Conservation (phyloP, 2,888 invertebrate species). For the Carabus problematicus region DNA sequence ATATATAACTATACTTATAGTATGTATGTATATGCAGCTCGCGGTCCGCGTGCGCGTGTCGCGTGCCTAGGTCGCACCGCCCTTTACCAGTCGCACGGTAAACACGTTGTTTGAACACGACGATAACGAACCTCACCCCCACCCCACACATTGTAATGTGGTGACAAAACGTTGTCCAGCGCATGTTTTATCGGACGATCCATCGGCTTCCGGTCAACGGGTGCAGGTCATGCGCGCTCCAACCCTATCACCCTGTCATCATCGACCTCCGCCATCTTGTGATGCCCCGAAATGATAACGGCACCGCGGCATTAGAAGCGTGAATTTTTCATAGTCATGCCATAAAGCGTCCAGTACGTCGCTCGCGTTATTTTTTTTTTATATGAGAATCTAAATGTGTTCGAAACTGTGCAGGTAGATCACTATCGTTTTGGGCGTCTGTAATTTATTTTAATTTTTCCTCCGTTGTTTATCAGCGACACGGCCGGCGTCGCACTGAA, state of each 20-base stretch:
- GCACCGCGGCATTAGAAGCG: slow-evolving; percentile 36
- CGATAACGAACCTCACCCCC: not conserved
- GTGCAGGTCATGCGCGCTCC: no score
- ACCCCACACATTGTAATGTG: no score
- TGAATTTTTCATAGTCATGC: slow-evolving; percentile 48
- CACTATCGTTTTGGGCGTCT: slow-evolving; percentile 8
- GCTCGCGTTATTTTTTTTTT: slow-evolving; percentile 12
- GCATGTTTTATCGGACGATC: not conserved
- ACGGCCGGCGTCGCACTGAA: not conserved
- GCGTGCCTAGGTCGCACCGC: slow-evolving; percentile 4
- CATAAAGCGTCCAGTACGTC: not conserved
- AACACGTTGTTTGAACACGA: slow-evolving; percentile 8
- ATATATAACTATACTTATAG: no score
- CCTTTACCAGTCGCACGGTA: not conserved
- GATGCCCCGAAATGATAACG: slow-evolving; percentile 20
- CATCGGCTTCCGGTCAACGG: slow-evolving; percentile 29
- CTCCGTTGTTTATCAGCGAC: slow-evolving; percentile 25
- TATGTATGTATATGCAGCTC: not conserved
- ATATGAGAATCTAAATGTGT: slow-evolving; percentile 40
- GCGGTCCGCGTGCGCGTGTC: not conserved
- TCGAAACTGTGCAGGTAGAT: not conserved
- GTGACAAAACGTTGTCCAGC: slow-evolving; percentile 12
- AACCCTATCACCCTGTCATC: slow-evolving; percentile 8
- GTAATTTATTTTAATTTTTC: slow-evolving; percentile 35
- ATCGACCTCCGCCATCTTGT: slow-evolving; percentile 6